Conservation (phyloP, 2,888 invertebrate species). For the Pristionchus mayeri region DNA sequence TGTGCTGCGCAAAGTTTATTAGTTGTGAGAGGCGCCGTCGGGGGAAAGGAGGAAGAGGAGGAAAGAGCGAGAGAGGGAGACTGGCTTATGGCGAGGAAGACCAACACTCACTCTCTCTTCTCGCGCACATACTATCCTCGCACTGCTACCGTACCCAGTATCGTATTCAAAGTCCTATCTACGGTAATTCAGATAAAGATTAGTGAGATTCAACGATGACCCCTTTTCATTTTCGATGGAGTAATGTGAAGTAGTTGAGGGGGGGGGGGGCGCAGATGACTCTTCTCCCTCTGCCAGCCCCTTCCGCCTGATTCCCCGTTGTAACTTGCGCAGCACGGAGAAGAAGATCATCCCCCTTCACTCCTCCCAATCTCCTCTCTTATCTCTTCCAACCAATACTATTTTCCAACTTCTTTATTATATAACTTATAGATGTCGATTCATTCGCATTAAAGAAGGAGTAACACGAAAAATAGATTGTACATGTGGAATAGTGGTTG, state of each 20-base stretch:
- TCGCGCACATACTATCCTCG: background rate
- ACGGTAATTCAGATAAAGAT: background rate
- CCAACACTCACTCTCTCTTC: background rate
- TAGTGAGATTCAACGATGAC: too few species aligned
- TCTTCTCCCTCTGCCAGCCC: slow-evolving; percentile 2
- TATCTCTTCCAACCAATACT: background rate
- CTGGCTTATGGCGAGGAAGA: slow-evolving; percentile 34
- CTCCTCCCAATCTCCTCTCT: background rate
- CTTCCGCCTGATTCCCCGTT: background rate
- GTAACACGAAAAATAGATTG: too few species aligned
- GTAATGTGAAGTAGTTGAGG: background rate
- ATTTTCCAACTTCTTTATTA: too few species aligned
- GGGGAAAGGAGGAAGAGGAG: background rate
- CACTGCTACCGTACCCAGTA: background rate
- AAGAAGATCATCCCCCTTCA: slow-evolving; percentile 7
- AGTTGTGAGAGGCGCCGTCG: slow-evolving; percentile 34
- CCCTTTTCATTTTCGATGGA: too few species aligned
- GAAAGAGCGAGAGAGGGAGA: background rate
- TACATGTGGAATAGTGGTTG: too few species aligned
- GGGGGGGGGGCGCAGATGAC: background rate
- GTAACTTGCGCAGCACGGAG: slow-evolving; percentile 31
- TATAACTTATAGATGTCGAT: too few species aligned
- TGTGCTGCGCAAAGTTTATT: slow-evolving; percentile 43
- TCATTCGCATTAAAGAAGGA: too few species aligned
- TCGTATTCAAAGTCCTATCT: background rate